Evolutionary conservation across 2,113 vertebrate species (phyloP).

Genomic region (Eublepharis macularius): DNA sequence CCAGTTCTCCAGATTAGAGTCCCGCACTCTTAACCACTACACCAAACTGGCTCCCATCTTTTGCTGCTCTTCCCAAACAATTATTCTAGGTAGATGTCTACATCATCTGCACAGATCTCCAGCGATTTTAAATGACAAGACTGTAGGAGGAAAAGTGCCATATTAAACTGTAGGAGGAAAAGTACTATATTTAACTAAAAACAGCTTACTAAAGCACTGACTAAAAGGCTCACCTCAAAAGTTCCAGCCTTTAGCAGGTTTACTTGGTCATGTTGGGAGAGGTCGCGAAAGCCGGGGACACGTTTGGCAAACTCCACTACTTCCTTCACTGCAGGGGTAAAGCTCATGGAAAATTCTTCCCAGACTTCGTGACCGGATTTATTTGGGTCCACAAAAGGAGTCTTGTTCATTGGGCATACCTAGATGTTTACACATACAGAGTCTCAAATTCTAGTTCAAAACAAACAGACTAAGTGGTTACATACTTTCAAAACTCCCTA

Average conservation of each 20-base stretch:
- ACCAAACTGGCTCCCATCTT: no score
- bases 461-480: background rate
- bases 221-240: constrained; percentile 86
- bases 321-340: constrained; percentile 95
- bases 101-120: background rate
- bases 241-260: constrained; percentile 96
- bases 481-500: background rate
- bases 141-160: background rate
- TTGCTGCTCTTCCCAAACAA: background rate
- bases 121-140: background rate
- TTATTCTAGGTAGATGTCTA: background rate
- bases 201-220: no score
- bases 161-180: no score
- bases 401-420: constrained; percentile 95
- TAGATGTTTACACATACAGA: constrained; percentile 60
- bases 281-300: constrained; percentile 93
- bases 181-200: no score
- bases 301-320: constrained; percentile 97
- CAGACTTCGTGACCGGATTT: constrained; percentile 94
- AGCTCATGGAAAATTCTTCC: constrained; percentile 98
- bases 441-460: background rate
- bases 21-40: no score
- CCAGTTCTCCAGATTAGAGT: no score
- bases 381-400: constrained; percentile 88
- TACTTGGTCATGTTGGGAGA: constrained; percentile 95